Percentiles rank a stretch among this genome's conserved stretches.
Conservation (phyloP, 2,888 invertebrate species). For the Xylota segnis region DNA sequence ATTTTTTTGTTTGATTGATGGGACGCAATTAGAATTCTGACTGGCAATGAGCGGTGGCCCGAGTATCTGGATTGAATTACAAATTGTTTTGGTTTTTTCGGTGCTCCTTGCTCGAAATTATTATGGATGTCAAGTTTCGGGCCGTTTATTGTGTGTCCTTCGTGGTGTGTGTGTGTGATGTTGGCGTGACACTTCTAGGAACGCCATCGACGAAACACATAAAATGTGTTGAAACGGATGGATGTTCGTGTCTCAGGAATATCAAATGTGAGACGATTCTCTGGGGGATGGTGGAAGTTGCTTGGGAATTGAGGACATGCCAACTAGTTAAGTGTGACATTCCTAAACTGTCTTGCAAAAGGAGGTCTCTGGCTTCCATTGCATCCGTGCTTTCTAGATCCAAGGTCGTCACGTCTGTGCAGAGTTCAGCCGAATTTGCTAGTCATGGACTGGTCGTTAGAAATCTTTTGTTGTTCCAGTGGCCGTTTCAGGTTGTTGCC, state of each 20-base stretch:
- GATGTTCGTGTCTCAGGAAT: slow-evolving; percentile 24
- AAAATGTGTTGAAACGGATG: slow-evolving; percentile 28
- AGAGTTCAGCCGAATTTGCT: too few species aligned
- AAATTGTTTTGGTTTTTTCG: slow-evolving; percentile 30
- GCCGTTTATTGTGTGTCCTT: slow-evolving; percentile 50
- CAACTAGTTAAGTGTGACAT: too few species aligned
- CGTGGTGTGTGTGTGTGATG: slow-evolving; percentile 20
- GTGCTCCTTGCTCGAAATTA: slow-evolving; percentile 53
- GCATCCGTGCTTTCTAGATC: too few species aligned
- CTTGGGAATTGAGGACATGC: neutral
- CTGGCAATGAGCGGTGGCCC: slow-evolving; percentile 33
- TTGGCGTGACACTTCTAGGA: slow-evolving; percentile 55
- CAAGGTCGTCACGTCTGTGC: too few species aligned
- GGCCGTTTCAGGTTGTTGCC: too few species aligned
- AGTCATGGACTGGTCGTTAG: too few species aligned
- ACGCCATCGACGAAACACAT: slow-evolving; percentile 18
- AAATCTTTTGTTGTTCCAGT: too few species aligned
- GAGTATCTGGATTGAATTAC: slow-evolving; percentile 73
- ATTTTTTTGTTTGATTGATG: slow-evolving; percentile 75
- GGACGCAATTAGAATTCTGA: slow-evolving; percentile 73
- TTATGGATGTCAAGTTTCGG: slow-evolving; percentile 71
- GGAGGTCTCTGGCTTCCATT: too few species aligned
- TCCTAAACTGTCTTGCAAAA: too few species aligned
- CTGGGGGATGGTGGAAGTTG: neutral
- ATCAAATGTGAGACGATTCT: slow-evolving; percentile 6